These are phyloP conservation scores for Morphnarchus princeps DNA, from an alignment of 2,113 vertebrate genomes.

Conservation along the genomic window DNA sequence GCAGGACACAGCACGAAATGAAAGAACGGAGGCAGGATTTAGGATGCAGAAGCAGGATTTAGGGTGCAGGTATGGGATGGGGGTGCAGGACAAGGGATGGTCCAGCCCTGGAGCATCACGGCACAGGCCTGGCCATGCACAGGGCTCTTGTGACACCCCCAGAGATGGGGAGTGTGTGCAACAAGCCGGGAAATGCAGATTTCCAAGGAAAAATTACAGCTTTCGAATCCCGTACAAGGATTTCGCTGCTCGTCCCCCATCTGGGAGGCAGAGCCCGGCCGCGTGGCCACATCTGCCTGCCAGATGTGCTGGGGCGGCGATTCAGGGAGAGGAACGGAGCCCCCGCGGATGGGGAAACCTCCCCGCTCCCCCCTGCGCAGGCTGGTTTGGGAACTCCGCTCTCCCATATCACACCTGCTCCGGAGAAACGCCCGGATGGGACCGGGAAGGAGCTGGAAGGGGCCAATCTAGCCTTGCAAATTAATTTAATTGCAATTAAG, in stretches of 20 bases:
- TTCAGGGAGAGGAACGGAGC: neutral
- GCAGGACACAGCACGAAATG: neutral
- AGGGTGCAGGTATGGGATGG: neutral
- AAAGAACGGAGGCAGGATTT: neutral
- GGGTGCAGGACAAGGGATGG: neutral
- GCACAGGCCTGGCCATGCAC: accelerated
- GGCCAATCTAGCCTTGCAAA: accelerated
- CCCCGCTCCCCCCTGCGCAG: neutral
- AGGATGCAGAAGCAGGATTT: neutral
- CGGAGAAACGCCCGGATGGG: accelerated
- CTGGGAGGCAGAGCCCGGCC: conserved; percentile 59
- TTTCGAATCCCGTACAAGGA: neutral
- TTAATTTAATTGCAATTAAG: neutral
- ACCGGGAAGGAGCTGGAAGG: neutral
- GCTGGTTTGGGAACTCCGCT: neutral
- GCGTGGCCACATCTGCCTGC: conserved; percentile 54
- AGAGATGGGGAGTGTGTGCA: neutral
- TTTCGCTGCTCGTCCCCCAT: conserved; percentile 20
- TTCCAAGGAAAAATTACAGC: neutral
- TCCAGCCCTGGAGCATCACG: neutral
- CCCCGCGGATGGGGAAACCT: neutral
- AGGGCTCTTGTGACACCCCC: neutral
- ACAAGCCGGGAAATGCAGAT: neutral
- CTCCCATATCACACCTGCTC: neutral
- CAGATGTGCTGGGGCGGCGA: conserved; percentile 49